Base-by-base conservation (phyloP, 2,888 invertebrate species). In the Acleris emargana region DNA sequence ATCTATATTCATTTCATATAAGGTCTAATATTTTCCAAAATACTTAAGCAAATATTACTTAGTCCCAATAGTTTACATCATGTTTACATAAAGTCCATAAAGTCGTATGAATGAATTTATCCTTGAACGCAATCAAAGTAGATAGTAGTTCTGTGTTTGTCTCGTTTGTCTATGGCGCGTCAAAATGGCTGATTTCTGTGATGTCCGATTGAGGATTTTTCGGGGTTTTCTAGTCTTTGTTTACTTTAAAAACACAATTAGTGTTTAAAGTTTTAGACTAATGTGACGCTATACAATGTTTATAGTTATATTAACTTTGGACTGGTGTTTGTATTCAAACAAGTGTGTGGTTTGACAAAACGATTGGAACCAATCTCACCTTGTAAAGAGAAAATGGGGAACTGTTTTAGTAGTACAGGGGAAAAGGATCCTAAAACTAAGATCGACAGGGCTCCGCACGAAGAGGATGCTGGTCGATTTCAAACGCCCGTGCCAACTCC, bases 341-440 rank as follows among this genome's bases (percentile, higher is more conserved):
- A 83, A 88, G 91, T 91, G 91, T 87, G 90, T 91, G 86, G 87
- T 91, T 91, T 90, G 86, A 89, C 87, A 79, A 82, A 86, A 87
- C 66, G 51, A 57, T 61, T 89, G 89, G 76, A 82, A 88, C 81
- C 84, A 88, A 87, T 82, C 87, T 91, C 89, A 89, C 91, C 91
- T 91, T 91, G 91, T 89, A 88, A 91, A 92, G 91, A 88, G 90
- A 94, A 94, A 93, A 97, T 97, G 97, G 97, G 97, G 86, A 97
- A 96, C 93, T 97, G 97, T 93, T 95, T 96, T 90, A 96, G 96
- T 90, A 95, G 94, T 83, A 95, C 95, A 82, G 94, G 94, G 71
- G 95, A 95, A 80, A 95, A 94, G 83, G 95, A 95, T 87, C 93
- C 94, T 78, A 93, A 92, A 84, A 93, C 89, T 80, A 93, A 93